Evolutionary conservation across 2,797 vertebrate species (phyloP).

Genomic region (Sebastes elongatus): DNA sequence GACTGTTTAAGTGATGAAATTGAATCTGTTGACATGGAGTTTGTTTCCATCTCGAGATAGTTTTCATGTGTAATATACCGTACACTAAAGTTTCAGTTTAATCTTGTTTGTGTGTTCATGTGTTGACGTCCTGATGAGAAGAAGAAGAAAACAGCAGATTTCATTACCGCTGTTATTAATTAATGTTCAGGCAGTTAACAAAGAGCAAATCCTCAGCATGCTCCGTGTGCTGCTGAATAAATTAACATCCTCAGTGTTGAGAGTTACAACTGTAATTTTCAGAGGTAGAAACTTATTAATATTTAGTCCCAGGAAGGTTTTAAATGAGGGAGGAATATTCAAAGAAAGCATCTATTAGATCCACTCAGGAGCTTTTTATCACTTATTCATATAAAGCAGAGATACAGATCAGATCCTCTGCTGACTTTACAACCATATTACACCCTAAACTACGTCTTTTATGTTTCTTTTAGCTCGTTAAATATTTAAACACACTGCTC

Average conservation of each 20-base stretch:
- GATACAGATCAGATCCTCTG: background rate
- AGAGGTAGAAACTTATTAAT: conserved; percentile 30
- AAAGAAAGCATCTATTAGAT: background rate
- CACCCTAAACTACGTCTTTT: background rate
- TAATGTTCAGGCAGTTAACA: background rate
- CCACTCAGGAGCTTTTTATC: conserved; percentile 12
- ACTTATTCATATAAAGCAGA: background rate
- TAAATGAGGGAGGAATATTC: conserved; percentile 54
- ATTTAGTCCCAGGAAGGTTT: conserved; percentile 38
- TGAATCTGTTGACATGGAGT: no score
- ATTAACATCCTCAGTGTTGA: conserved; percentile 43
- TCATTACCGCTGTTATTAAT: conserved; percentile 15
- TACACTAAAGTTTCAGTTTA: no score
- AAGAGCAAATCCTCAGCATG: background rate
- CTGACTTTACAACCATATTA: background rate
- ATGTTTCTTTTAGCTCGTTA: background rate
- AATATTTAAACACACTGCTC: background rate
- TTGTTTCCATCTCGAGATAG: no score
- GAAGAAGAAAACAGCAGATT: background rate
- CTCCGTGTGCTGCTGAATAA: conserved; percentile 11
- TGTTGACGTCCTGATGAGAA: background rate
- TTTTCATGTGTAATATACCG: no score
- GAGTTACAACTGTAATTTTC: conserved; percentile 44
- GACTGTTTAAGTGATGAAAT: no score
- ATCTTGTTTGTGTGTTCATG: background rate